A percentile compares a stretch with the other conserved stretches of the same genome.
phyloP scores from a whole-genome alignment of 2,797 vertebrate genomes.

The Enoplosus armatus region DNA sequence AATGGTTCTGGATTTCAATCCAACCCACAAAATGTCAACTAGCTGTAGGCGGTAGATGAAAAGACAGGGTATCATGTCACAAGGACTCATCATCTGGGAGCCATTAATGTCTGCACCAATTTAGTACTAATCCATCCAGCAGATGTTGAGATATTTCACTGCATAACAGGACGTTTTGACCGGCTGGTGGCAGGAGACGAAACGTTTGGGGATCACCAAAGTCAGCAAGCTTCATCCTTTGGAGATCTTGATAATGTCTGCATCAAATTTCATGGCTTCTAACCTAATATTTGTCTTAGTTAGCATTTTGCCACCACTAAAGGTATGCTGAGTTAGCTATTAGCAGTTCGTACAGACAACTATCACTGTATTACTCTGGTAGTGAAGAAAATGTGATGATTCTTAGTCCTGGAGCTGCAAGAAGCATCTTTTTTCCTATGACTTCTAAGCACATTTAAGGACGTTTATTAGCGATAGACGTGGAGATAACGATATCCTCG shows the following conservation, averaged over 20 bases:
- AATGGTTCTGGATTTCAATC: neutral
- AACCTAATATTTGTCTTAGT: neutral
- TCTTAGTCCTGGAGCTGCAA: neutral
- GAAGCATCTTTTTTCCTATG: neutral
- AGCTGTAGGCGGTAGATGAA: neutral
- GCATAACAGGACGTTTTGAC: too few species aligned
- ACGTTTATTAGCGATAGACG: neutral
- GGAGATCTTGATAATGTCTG: too few species aligned
- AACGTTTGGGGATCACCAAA: neutral
- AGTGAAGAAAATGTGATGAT: neutral
- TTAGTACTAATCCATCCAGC: neutral
- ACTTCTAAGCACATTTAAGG: neutral
- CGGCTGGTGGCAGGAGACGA: neutral
- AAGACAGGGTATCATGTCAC: neutral
- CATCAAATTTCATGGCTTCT: neutral
- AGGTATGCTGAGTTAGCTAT: neutral
- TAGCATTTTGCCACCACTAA: neutral
- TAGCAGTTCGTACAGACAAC: neutral
- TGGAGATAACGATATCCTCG: constrained; percentile 3
- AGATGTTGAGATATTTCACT: neutral
- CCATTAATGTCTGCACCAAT: neutral
- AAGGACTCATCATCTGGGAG: neutral
- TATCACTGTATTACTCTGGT: neutral
- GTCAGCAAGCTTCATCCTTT: neutral
- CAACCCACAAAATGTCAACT: neutral